A percentile compares a stretch with the other conserved stretches of the same genome.
phyloP scores from a whole-genome alignment of 2,888 invertebrate genomes.

The Chesias legatella region DNA sequence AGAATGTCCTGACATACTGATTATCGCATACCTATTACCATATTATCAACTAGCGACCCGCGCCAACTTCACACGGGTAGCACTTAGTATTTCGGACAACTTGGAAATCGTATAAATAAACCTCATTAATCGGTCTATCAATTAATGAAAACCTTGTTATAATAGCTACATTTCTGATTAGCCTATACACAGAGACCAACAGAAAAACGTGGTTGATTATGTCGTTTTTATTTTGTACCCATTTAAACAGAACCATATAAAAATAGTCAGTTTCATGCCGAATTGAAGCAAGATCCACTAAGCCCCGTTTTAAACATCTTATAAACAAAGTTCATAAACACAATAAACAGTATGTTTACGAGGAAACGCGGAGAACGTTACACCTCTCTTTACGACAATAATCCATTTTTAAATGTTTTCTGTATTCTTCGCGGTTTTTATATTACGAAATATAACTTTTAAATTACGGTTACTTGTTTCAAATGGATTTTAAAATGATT shows the following conservation, averaged over 20 bases:
- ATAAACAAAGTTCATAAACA: slow-evolving; percentile 42
- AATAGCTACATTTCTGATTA: too few relatives aligned
- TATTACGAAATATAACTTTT: slow-evolving; percentile 26
- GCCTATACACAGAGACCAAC: not conserved
- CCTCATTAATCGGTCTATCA: too few relatives aligned
- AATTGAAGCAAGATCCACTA: slow-evolving; percentile 12
- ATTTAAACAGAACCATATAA: not conserved
- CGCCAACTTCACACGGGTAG: too few relatives aligned
- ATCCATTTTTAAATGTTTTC: slow-evolving; percentile 61
- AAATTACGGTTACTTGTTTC: slow-evolving; percentile 3
- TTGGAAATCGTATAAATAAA: too few relatives aligned
- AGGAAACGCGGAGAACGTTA: slow-evolving; percentile 43
- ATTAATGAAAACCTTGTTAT: too few relatives aligned
- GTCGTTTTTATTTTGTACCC: too few relatives aligned
- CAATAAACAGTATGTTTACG: slow-evolving; percentile 65
- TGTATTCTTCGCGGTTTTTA: slow-evolving; percentile 45
- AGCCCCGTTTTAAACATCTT: slow-evolving; percentile 21
- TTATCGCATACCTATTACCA: too few relatives aligned
- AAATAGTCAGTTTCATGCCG: too few relatives aligned
- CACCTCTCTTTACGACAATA: slow-evolving; percentile 63
- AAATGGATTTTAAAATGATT: slow-evolving; percentile 3
- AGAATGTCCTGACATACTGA: too few relatives aligned
- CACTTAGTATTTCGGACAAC: too few relatives aligned
- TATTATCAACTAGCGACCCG: too few relatives aligned
- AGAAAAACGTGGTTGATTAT: not conserved